These are phyloP conservation scores for Anomalospiza imberbis DNA, from an alignment of 2,797 vertebrate genomes.

Conservation along the genomic window DNA sequence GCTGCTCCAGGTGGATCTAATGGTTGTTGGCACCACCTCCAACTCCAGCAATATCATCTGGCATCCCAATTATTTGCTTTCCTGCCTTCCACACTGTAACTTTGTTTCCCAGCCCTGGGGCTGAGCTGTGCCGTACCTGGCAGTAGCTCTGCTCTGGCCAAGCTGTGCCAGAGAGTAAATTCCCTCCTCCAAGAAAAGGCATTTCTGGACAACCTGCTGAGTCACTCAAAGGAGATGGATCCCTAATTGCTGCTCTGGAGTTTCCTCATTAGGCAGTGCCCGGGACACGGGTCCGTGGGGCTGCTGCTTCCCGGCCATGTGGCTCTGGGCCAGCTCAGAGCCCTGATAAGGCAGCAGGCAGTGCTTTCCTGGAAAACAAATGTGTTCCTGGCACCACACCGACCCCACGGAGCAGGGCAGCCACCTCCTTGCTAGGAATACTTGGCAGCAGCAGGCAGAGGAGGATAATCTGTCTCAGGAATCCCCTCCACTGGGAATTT, in stretches of 20 bases:
- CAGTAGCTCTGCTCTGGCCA: not conserved
- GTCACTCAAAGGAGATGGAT: not conserved
- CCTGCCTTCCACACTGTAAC: not conserved
- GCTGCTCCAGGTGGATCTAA: constrained; percentile 12
- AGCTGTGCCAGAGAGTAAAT: not conserved
- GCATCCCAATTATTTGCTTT: not conserved
- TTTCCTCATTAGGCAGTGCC: constrained; percentile 11
- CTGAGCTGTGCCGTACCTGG: not conserved
- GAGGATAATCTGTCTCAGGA: not conserved
- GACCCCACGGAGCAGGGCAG: not conserved
- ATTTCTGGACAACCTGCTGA: constrained; percentile 12
- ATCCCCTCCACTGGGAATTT: not conserved
- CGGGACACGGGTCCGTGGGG: not conserved
- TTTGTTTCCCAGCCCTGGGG: not conserved
- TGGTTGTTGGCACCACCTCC: not conserved
- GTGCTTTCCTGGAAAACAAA: not conserved
- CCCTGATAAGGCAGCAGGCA: not conserved
- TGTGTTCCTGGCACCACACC: not conserved
- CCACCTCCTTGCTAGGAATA: not conserved
- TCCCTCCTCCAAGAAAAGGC: not conserved
- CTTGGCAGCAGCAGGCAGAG: not conserved
- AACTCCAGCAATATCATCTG: not conserved
- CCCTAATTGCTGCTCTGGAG: constrained; percentile 20
- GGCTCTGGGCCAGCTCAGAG: not conserved
- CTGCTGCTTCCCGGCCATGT: not conserved